phyloP scores from a whole-genome alignment of 2,888 invertebrate species.

The Machimus atricapillus region DNA sequence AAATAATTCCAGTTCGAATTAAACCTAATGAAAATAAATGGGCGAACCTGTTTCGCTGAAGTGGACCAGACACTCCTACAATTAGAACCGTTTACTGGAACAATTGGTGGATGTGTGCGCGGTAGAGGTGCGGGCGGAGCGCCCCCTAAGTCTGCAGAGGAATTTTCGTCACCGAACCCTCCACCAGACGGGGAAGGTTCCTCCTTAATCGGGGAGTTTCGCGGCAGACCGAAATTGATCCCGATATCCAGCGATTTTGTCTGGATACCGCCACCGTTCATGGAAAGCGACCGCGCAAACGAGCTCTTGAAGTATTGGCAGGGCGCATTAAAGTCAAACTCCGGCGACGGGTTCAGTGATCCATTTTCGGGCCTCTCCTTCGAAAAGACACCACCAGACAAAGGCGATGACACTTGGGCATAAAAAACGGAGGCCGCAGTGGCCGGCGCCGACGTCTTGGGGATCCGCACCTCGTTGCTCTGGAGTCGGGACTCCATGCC shows the following conservation, averaged over 20 bases:
- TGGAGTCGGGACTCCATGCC: constrained; percentile 47
- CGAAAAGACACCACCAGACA: not conserved
- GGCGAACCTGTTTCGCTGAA: constrained; percentile 32
- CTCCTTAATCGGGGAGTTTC: constrained; percentile 36
- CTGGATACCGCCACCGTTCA: constrained; percentile 55
- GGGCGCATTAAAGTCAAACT: constrained; percentile 60
- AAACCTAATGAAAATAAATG: not conserved
- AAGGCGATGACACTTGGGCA: constrained; percentile 1
- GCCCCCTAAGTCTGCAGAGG: not conserved
- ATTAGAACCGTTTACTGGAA: not conserved
- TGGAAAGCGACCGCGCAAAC: constrained; percentile 65
- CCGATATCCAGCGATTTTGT: constrained; percentile 62
- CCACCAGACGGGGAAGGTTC: not conserved
- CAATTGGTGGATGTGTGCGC: constrained; percentile 31
- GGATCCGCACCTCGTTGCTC: constrained; percentile 48
- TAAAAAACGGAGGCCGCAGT: not conserved
- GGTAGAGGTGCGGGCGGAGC: constrained; percentile 34
- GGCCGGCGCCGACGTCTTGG: constrained; percentile 40
- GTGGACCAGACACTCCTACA: constrained; percentile 39
- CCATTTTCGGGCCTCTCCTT: not conserved
- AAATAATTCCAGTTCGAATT: not conserved
- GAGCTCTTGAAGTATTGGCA: constrained; percentile 66
- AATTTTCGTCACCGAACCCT: not conserved
- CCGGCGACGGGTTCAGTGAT: constrained; percentile 49
- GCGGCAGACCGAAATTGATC: constrained; percentile 48